Percentiles rank a stretch among this genome's conserved stretches.
Conservation (phyloP, 2,797 vertebrate genomes). For the Epinephelus awoara region DNA sequence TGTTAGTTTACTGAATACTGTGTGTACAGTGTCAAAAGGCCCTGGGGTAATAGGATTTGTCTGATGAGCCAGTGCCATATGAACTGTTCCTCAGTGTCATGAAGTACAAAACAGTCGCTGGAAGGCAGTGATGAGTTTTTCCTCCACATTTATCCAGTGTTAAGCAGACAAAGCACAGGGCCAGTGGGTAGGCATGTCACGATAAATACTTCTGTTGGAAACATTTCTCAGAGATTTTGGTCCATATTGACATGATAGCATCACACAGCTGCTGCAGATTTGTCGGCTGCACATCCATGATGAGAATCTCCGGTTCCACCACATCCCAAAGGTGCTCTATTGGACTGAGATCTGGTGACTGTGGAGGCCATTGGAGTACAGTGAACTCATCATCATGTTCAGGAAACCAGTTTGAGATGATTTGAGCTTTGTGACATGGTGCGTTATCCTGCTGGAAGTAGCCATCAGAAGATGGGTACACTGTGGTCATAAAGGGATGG, state of each 20-base stretch:
- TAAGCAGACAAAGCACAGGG: background rate
- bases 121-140: background rate
- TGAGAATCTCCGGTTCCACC: too few relatives aligned
- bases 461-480: too few relatives aligned
- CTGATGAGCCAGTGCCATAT: constrained; percentile 20
- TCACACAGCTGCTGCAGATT: constrained; percentile 62
- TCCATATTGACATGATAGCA: constrained; percentile 23
- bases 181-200: background rate
- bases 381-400: too few relatives aligned
- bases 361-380: too few relatives aligned
- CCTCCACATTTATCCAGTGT: constrained; percentile 13
- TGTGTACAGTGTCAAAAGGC: constrained; percentile 14
- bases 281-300: constrained; percentile 60
- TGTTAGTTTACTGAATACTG: constrained; percentile 19
- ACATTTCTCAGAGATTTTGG: too few relatives aligned
- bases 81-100: constrained; percentile 9
- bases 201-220: too few relatives aligned
- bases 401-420: too few relatives aligned
- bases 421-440: too few relatives aligned
- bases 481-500: too few relatives aligned
- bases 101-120: constrained; percentile 13
- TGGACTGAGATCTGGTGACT: too few relatives aligned
- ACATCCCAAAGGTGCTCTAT: too few relatives aligned
- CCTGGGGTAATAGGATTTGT: constrained; percentile 19
- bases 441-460: too few relatives aligned